Evolutionary conservation across 2,888 invertebrate genomes (phyloP).

Genomic region (Scrobipalpa atriplicella): DNA sequence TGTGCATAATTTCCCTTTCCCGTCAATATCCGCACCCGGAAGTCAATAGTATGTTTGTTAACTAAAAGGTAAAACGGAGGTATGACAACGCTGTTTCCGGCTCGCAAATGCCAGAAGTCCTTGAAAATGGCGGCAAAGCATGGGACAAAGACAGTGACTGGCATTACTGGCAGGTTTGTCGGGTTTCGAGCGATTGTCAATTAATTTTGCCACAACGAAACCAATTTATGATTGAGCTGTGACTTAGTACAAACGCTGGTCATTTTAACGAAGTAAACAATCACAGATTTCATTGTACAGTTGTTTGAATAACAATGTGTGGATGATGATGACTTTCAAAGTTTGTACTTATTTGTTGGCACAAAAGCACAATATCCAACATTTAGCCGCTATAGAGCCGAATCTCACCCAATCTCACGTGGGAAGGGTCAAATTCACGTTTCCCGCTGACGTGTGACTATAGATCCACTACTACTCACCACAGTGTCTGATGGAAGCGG

Average conservation of each 20-base stretch:
- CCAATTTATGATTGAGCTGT: not conserved
- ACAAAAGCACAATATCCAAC: too few relatives aligned
- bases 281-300: too few relatives aligned
- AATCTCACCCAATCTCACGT: too few relatives aligned
- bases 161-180: slow-evolving; percentile 10
- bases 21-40: slow-evolving; percentile 4
- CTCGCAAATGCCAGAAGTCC: slow-evolving; percentile 4
- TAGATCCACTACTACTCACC: slow-evolving; percentile 72
- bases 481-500: slow-evolving; percentile 94
- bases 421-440: not conserved
- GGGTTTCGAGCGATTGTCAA: slow-evolving; percentile 4
- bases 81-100: slow-evolving; percentile 7
- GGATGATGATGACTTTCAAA: too few relatives aligned
- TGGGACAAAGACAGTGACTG: slow-evolving; percentile 11
- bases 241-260: not conserved
- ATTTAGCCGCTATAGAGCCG: too few relatives aligned
- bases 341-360: too few relatives aligned
- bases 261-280: too few relatives aligned
- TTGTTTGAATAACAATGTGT: too few relatives aligned
- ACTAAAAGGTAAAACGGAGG: slow-evolving; percentile 11
- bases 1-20: not conserved
- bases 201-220: not conserved
- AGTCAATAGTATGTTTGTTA: slow-evolving; percentile 9
- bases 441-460: not conserved
- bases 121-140: slow-evolving; percentile 7